Evolutionary conservation across 2,113 vertebrate genomes (phyloP).

Genomic region (Lonchura striata): DNA sequence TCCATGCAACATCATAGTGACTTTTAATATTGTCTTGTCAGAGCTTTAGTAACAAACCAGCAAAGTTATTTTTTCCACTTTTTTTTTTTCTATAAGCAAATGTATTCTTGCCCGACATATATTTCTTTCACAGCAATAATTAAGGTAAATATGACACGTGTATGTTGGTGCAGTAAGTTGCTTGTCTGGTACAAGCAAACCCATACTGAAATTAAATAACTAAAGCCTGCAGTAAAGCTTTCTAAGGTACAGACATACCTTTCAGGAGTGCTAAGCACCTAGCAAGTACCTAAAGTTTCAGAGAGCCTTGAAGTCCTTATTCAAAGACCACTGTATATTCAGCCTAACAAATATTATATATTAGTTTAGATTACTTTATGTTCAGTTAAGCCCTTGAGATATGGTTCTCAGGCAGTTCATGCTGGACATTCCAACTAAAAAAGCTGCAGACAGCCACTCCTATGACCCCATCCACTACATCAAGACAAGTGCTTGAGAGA

Average conservation of each 20-base stretch:
- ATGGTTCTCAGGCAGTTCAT: not conserved
- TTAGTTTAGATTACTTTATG: not conserved
- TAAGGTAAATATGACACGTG: not conserved
- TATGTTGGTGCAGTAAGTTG: not conserved
- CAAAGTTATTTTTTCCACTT: not conserved
- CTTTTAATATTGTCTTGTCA: not conserved
- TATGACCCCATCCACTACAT: not conserved
- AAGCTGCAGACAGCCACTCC: not conserved
- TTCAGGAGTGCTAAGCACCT: not conserved
- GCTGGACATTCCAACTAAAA: not conserved
- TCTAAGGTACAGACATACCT: not conserved
- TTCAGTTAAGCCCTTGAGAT: not conserved
- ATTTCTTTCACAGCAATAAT: not conserved
- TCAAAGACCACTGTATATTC: not conserved
- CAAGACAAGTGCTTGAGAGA: not conserved
- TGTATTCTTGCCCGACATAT: not conserved
- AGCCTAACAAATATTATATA: not conserved
- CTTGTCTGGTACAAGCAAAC: not conserved
- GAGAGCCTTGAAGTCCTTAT: not conserved
- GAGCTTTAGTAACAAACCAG: not conserved
- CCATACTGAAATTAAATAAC: not conserved
- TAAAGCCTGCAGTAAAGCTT: not conserved
- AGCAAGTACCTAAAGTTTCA: not conserved
- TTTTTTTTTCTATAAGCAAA: not conserved
- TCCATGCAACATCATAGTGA: accelerated